A percentile compares a stretch with the other conserved stretches of the same genome.
phyloP scores from a whole-genome alignment of 2,113 vertebrate species.

The Microcebus lehilahytsara region DNA sequence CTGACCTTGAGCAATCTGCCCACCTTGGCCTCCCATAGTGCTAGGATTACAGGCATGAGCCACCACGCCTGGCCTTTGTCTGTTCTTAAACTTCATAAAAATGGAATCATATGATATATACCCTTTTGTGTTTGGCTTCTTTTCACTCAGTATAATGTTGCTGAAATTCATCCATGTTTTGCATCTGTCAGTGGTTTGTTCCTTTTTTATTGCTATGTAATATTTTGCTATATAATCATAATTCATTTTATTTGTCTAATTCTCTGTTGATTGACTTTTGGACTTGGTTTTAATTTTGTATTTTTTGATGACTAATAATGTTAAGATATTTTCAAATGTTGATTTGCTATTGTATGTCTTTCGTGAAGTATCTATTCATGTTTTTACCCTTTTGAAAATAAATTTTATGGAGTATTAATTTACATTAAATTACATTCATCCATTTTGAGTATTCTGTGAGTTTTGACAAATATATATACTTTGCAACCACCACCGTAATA shows the following conservation, averaged over 20 bases:
- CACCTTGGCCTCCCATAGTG: no score
- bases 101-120: not conserved
- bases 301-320: not conserved
- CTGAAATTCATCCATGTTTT: constrained; percentile 1
- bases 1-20: no score
- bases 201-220: not conserved
- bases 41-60: no score
- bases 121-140: not conserved
- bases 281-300: not conserved
- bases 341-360: not conserved
- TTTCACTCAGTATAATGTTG: not conserved
- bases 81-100: not conserved
- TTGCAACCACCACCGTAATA: no score
- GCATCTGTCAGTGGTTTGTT: not conserved
- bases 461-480: no score
- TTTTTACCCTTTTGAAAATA: not conserved
- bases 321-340: not conserved
- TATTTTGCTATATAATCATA: not conserved
- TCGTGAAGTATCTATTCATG: not conserved
- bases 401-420: not conserved
- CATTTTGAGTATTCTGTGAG: no score
- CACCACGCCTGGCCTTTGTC: no score
- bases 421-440: no score
- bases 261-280: not conserved
- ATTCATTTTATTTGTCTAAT: not conserved